Evolutionary conservation across 2,888 invertebrate species (phyloP).

Genomic region (Unio delphinus): DNA sequence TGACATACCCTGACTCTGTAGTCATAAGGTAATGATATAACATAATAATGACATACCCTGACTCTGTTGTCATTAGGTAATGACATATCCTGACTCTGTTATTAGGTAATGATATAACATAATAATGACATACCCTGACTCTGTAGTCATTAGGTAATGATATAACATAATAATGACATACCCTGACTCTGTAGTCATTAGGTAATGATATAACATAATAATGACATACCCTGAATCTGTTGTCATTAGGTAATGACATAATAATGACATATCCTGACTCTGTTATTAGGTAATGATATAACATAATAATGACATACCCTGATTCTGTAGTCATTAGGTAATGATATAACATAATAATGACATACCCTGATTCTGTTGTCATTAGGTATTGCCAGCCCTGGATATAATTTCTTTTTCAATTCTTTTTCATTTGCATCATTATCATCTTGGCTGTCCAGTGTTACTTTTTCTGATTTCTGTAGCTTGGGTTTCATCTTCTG

Average conservation of each 20-base stretch:
- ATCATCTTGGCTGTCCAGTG: constrained; percentile 35
- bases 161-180: too few relatives aligned
- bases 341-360: background rate
- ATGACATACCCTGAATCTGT: constrained; percentile 54
- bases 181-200: background rate
- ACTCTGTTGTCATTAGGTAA: background rate
- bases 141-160: background rate
- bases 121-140: too few relatives aligned
- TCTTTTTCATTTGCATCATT: constrained; percentile 46
- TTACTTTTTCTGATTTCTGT: constrained; percentile 43
- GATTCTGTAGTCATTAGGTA: background rate
- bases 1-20: background rate
- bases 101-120: too few relatives aligned
- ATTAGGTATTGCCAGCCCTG: constrained; percentile 73
- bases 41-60: too few relatives aligned
- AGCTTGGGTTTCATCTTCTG: constrained; percentile 87
- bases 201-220: background rate
- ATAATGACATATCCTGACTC: too few relatives aligned
- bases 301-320: too few relatives aligned
- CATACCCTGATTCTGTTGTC: constrained; percentile 66
- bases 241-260: constrained; percentile 69
- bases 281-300: too few relatives aligned
- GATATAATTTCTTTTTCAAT: constrained; percentile 68
- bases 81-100: too few relatives aligned
- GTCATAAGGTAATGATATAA: background rate